These are phyloP conservation scores for Charina bottae DNA, from an alignment of 2,113 vertebrate genomes.

Conservation along the genomic window DNA sequence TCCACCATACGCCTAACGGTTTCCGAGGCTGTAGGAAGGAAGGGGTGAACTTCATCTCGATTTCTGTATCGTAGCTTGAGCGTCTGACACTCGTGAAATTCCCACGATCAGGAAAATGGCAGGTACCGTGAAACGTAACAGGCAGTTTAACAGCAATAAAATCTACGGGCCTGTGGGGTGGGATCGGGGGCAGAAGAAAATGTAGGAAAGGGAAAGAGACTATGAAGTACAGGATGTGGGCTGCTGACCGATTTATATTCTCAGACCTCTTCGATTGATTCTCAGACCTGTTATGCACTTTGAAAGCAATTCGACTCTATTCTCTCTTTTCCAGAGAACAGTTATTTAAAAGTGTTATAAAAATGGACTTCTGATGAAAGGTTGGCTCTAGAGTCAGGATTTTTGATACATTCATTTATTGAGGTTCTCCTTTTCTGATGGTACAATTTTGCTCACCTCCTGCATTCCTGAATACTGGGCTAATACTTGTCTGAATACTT, in stretches of 20 bases:
- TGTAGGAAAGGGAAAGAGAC: background rate
- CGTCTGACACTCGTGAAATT: background rate
- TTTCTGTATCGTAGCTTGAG: background rate
- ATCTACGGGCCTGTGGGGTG: no score
- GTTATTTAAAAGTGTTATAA: background rate
- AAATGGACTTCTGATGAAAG: background rate
- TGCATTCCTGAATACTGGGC: fast-evolving
- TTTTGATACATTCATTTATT: background rate
- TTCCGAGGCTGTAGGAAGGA: background rate
- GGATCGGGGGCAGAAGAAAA: background rate
- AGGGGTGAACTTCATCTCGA: background rate
- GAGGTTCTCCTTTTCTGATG: background rate
- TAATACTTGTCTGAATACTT: background rate
- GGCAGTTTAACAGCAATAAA: background rate
- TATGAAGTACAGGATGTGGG: slow-evolving; percentile 41
- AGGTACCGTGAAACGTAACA: background rate
- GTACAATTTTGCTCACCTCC: background rate
- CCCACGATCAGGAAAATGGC: background rate
- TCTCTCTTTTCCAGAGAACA: background rate
- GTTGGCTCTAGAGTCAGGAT: background rate
- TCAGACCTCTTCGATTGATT: slow-evolving; percentile 22
- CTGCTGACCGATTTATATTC: slow-evolving; percentile 47
- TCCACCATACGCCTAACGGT: background rate
- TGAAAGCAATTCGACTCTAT: background rate
- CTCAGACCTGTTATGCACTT: background rate